Base-by-base conservation (phyloP, 2,888 invertebrate genomes). In the Thecophora atra region DNA sequence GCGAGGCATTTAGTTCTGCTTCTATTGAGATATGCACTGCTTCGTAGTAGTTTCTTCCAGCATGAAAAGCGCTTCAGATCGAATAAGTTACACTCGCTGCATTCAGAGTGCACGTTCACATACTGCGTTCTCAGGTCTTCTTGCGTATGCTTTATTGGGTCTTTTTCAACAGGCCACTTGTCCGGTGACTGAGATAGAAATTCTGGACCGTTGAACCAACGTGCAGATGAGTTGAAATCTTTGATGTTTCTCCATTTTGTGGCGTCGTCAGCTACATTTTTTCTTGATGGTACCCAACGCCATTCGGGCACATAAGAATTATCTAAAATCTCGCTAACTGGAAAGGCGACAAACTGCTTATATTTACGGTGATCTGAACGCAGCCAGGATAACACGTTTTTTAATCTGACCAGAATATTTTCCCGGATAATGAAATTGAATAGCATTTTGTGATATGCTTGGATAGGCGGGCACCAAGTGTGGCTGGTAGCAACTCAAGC, bases 311-410 rank as follows among this genome's bases (percentile, higher is more conserved):
- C 11, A 0, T 76, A 62, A 4, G 75, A 73, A 11, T 37, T 60
- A 19, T 76, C 74, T 2, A 77, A 26, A n/a, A 76, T 76, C 68
- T 77, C 75, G 15, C 76, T 73, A 3, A 76, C 70, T 15, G 74
- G 60, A n/a, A 74, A 72, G 0, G 74, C 74, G n/a, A 74, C 74
- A 17, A 73, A 76, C 24, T 76, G 76, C 13, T 72, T 73, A 67
- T 79, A 78, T 62, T 76, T 77, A n/a, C 54, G 42, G 21, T 62
- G 65, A 37, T 68, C 72, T 15, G 71, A 21, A 17, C 26, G 71
- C n/a, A 72, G 19, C 77, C 74, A 75, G 17, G 54, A 64, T n/a
- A n/a, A n/a, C n/a, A n/a, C n/a, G n/a, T n/a, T n/a, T n/a, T n/a
- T n/a, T n/a, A n/a, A n/a, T n/a, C n/a, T n/a, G n/a, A n/a, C n/a